Base-by-base conservation (phyloP, 1,140 invertebrate species). In the Lordiphosa clarofinis region DNA sequence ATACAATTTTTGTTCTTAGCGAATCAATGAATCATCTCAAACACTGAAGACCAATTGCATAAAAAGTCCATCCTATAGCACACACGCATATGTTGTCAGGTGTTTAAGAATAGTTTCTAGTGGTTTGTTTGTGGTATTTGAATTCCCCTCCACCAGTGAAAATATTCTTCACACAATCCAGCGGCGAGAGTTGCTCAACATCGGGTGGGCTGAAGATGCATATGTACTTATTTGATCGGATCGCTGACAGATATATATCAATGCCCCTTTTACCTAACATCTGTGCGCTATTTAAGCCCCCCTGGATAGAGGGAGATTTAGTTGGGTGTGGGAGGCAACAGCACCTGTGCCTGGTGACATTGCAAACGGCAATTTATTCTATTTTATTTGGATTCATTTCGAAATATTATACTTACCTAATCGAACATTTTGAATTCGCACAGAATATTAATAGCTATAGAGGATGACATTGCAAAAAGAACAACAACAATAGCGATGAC, bases 31-130 rank as follows among this genome's bases (percentile, higher is more conserved):
- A 2, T 19, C 19, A 19, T 19, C 19, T 19, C 0, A 19, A 19
- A 19, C 19, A 19, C 3, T 19, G 19, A 19, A 4, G 19, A 2
- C 0, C 19, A 19, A 24, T 1, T 24, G 4, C 21, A 3, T 19
- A 13, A 52, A 67, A 53, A 52, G 47, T 59, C 31, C 46, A 56
- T 28, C 36, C 24, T 42, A 28, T 39, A 36, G 40, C 47, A 64
- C 58, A 55, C 13, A 56, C 53, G 42, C 61, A 53, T 75, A 71
- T 82, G 72, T 65, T 78, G 68, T 81, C 76, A 81, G 76, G 76
- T 81, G 76, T 82, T 74, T 82, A 76, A 81, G 78, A 81, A 82
- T 81, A 81, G 78, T 82, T 75, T 76, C 68, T 68, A 61, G 72
- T 68, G 72, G 56, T 69, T 76, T 69, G 36, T 75, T 75, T 72